These are phyloP conservation scores for Ennomos erosarius DNA, from an alignment of 2,888 invertebrate species.

Conservation along the genomic window DNA sequence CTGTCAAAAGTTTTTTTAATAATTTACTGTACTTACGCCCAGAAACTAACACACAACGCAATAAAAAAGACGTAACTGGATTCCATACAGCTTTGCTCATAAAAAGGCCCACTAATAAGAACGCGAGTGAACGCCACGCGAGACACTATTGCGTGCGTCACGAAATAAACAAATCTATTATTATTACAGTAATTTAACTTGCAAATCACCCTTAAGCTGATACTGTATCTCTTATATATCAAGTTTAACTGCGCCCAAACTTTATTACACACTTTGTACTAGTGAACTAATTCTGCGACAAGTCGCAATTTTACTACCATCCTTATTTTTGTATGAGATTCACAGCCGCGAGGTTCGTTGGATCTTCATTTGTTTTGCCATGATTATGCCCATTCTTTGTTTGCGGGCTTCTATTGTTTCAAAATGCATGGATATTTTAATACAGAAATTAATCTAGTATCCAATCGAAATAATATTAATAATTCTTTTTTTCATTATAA, in stretches of 20 bases:
- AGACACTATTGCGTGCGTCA: constrained; percentile 48
- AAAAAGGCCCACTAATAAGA: constrained; percentile 35
- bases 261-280: constrained; percentile 7
- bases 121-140: constrained; percentile 23
- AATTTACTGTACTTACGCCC: constrained; percentile 1
- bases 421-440: constrained; percentile 32
- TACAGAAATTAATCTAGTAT: constrained; percentile 6
- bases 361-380: constrained; percentile 61
- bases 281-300: neutral
- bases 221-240: constrained; percentile 26
- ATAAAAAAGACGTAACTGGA: constrained; percentile 24
- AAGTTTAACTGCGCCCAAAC: constrained; percentile 24
- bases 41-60: constrained; percentile 13
- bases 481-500: no score
- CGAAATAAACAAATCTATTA: constrained; percentile 50
- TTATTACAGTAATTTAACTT: constrained; percentile 46
- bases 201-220: constrained; percentile 41
- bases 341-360: constrained; percentile 46
- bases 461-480: neutral
- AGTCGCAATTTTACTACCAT: constrained; percentile 11
- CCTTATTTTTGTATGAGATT: constrained; percentile 41
- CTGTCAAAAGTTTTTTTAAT: constrained; percentile 14
- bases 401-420: constrained; percentile 51
- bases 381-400: constrained; percentile 64
- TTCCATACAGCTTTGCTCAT: constrained; percentile 35